Conservation (phyloP, 2,888 invertebrate species). For the Latheticus oryzae region DNA sequence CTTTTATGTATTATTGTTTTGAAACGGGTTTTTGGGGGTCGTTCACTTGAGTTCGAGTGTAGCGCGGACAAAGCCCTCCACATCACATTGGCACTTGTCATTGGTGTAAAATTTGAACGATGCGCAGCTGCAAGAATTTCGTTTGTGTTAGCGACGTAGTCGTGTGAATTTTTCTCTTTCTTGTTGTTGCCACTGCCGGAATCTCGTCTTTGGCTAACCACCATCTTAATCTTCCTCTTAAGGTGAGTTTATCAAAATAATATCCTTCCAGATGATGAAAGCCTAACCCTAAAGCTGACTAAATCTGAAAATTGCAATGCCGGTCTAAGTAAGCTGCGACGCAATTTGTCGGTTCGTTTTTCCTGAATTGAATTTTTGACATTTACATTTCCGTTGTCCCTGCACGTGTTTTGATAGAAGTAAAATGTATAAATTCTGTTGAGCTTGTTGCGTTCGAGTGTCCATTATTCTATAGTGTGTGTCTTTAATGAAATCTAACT, state of each 20-base stretch:
- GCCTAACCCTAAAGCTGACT: neutral
- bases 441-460: conserved; percentile 2
- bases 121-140: conserved; percentile 30
- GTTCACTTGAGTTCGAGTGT: too few relatives aligned
- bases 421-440: conserved; percentile 9
- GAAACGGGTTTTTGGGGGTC: too few relatives aligned
- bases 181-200: conserved; percentile 36
- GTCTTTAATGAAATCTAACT: conserved; percentile 6
- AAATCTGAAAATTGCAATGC: conserved; percentile 6
- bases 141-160: conserved; percentile 29
- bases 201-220: conserved; percentile 25
- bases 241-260: neutral
- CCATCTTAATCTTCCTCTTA: conserved; percentile 24
- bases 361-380: conserved; percentile 25
- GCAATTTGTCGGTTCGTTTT: conserved; percentile 37
- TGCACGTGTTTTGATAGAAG: conserved; percentile 36
- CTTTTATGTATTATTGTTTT: too few relatives aligned
- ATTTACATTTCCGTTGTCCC: conserved; percentile 26
- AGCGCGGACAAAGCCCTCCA: too few relatives aligned
- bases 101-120: conserved; percentile 24
- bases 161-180: conserved; percentile 40
- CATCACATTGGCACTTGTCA: too few relatives aligned
- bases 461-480: too few relatives aligned
- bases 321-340: conserved; percentile 33
- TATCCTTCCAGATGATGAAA: neutral